Conservation (phyloP, 2,113 vertebrate species). For the Hippocampus barbouri region DNA sequence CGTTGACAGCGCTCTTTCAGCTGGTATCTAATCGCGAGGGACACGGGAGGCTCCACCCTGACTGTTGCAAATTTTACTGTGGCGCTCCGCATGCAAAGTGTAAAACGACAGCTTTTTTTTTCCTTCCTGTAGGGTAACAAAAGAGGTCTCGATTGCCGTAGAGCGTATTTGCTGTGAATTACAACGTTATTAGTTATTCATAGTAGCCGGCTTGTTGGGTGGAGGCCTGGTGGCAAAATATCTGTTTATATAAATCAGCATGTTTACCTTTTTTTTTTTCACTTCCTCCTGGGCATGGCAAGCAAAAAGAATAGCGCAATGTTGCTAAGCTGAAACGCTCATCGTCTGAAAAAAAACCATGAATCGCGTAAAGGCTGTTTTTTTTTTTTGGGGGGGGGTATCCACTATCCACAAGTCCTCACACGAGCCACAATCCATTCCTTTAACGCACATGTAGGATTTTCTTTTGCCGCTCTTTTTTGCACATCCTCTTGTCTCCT, state of each 20-base stretch:
- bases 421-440: constrained; percentile 51
- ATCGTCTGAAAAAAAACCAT: constrained; percentile 19
- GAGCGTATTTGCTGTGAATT: neutral
- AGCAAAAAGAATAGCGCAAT: constrained; percentile 33
- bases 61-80: constrained; percentile 12
- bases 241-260: neutral
- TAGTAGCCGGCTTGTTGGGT: neutral
- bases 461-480: constrained; percentile 64
- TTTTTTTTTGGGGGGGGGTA: constrained; percentile 4
- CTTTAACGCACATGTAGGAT: constrained; percentile 55
- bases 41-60: constrained; percentile 22
- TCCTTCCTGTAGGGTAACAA: too few relatives aligned
- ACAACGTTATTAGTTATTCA: neutral
- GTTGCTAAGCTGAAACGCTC: constrained; percentile 35
- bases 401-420: constrained; percentile 39
- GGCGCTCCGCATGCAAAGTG: constrained; percentile 13
- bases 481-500: constrained; percentile 62
- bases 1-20: constrained; percentile 26
- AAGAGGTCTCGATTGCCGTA: too few relatives aligned
- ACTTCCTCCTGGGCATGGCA: constrained; percentile 12
- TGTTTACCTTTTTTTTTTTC: constrained; percentile 16
- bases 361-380: constrained; percentile 38
- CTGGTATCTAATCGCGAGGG: constrained; percentile 12
- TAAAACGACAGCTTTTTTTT: neutral
- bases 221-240: neutral